A percentile compares a stretch with the other conserved stretches of the same genome.
Evolutionary conservation across 1,140 invertebrate genomes (phyloP).

Genomic region (Neocloeon triangulifer): DNA sequence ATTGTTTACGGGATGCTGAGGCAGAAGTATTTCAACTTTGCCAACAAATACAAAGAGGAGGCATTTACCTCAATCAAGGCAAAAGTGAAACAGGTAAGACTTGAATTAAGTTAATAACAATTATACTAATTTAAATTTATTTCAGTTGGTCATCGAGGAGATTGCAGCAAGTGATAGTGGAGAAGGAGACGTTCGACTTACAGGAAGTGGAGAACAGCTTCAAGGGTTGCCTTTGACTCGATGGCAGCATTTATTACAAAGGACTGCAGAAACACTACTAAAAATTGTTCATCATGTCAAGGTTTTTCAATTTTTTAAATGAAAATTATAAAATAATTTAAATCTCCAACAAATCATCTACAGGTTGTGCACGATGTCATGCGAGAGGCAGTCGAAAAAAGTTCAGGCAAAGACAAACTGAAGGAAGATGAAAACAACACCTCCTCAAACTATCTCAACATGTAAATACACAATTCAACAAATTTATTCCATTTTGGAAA

Average conservation of each 20-base stretch:
- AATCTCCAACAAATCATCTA: slow-evolving; percentile 7
- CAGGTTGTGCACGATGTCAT: slow-evolving; percentile 51
- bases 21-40: slow-evolving; percentile 66
- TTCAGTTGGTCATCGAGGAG: slow-evolving; percentile 42
- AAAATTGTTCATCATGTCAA: slow-evolving; percentile 36
- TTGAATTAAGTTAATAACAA: neutral
- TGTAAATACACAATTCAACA: too few relatives aligned
- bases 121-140: slow-evolving; percentile 12
- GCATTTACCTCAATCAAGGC: slow-evolving; percentile 71
- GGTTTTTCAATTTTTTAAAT: slow-evolving; percentile 16
- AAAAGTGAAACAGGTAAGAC: slow-evolving; percentile 54
- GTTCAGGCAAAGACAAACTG: slow-evolving; percentile 21
- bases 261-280: slow-evolving; percentile 44
- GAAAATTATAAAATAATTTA: slow-evolving; percentile 2
- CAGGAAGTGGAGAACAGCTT: slow-evolving; percentile 41
- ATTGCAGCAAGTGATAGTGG: slow-evolving; percentile 35
- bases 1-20: slow-evolving; percentile 74
- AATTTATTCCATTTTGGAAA: too few relatives aligned
- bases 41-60: slow-evolving; percentile 75
- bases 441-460: too few relatives aligned
- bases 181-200: slow-evolving; percentile 34
- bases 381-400: slow-evolving; percentile 31
- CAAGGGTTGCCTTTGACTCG: slow-evolving; percentile 14
- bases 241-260: slow-evolving; percentile 30
- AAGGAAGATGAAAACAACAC: too few relatives aligned